Percentiles rank a stretch among this genome's conserved stretches.
These are phyloP conservation scores for Drosophila sucinea DNA, from an alignment of 1,140 invertebrate genomes.

Conservation along the genomic window DNA sequence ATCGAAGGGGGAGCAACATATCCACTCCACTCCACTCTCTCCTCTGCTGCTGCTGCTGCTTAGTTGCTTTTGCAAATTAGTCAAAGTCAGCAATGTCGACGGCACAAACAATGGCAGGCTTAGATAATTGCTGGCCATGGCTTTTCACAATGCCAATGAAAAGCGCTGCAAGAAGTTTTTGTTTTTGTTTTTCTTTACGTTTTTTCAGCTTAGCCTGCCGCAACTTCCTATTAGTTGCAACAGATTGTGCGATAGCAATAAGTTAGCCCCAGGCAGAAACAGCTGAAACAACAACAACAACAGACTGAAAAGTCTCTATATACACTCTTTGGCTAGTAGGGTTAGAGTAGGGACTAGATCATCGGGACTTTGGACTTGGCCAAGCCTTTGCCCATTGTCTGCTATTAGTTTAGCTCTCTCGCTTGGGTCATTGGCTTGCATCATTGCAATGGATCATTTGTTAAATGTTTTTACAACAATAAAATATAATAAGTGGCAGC, in stretches of 20 bases:
- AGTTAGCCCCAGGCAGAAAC: constrained; percentile 56
- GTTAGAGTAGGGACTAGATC: constrained; percentile 15
- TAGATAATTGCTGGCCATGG: constrained; percentile 76
- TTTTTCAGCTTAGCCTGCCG: constrained; percentile 25
- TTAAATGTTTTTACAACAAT: constrained; percentile 52
- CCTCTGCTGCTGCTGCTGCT: constrained; percentile 25
- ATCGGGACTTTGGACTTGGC: constrained; percentile 9
- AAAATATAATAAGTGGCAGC: constrained; percentile 58
- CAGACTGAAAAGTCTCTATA: background rate
- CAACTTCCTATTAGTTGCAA: constrained; percentile 79
- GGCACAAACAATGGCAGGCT: constrained; percentile 73
- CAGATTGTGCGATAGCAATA: constrained; percentile 80
- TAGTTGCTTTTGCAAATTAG: constrained; percentile 73
- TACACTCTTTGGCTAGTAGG: background rate
- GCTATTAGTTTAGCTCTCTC: constrained; percentile 17
- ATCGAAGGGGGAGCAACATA: background rate
- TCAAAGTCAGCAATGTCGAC: constrained; percentile 69
- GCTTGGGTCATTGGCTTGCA: constrained; percentile 47
- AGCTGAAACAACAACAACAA: constrained; percentile 12
- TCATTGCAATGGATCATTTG: constrained; percentile 66
- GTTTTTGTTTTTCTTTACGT: constrained; percentile 19
- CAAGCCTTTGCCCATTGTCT: constrained; percentile 52
- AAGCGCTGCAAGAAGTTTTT: constrained; percentile 44
- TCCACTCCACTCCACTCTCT: too few relatives aligned
- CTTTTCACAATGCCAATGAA: constrained; percentile 78